Evolutionary conservation across 2,888 invertebrate species (phyloP).

Genomic region (Luperina nickerlii): DNA sequence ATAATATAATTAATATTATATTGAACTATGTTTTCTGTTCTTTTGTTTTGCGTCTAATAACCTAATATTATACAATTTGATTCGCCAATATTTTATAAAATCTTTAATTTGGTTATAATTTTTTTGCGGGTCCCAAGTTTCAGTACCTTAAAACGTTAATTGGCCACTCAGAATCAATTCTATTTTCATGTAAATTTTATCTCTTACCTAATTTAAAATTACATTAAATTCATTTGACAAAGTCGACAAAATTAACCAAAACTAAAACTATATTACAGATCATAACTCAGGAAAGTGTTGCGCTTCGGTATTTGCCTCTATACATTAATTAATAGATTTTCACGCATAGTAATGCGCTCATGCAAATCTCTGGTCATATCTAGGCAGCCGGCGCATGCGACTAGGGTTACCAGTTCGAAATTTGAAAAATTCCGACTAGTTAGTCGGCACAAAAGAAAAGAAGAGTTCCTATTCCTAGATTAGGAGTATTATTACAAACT

Average conservation of each 20-base stretch:
- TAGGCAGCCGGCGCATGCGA: conserved; percentile 71
- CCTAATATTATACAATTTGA: neutral
- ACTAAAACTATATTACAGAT: conserved; percentile 22
- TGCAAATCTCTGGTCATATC: conserved; percentile 66
- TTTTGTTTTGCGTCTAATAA: neutral
- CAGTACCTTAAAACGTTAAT: neutral
- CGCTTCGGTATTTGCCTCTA: conserved; percentile 68
- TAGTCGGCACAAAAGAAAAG: neutral
- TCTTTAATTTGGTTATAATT: neutral
- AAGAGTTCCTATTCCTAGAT: neutral
- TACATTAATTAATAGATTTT: conserved; percentile 70
- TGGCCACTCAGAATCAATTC: neutral
- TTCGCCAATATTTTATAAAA: neutral
- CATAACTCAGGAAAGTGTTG: conserved; percentile 59
- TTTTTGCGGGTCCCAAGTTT: neutral
- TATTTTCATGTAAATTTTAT: neutral
- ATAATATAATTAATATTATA: neutral
- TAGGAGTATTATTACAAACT: neutral
- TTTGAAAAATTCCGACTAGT: neutral
- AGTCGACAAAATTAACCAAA: neutral
- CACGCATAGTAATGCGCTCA: conserved; percentile 64
- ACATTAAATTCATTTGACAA: neutral
- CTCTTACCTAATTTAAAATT: neutral
- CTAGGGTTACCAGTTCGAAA: conserved; percentile 53
- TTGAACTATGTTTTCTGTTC: neutral